These are phyloP conservation scores for Barbus barbus DNA, from an alignment of 2,113 vertebrate species.

Conservation along the genomic window DNA sequence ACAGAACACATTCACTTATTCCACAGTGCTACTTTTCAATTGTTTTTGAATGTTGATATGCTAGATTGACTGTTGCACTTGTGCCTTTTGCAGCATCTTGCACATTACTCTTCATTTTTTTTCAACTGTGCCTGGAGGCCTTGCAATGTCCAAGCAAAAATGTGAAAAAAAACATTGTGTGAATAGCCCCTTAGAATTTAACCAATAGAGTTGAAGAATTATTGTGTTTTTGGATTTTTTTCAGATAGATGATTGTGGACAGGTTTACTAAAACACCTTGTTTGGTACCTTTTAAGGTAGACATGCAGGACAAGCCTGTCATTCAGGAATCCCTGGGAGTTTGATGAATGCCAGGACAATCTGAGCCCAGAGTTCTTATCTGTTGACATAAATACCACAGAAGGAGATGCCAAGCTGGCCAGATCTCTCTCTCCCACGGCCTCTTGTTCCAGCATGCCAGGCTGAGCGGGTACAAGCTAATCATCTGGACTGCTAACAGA, in stretches of 20 bases:
- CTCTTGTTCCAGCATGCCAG: slow-evolving; percentile 6
- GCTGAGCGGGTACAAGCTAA: not conserved
- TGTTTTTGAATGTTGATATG: no score
- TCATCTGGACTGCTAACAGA: not conserved
- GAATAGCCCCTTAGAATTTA: no score
- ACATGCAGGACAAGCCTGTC: not conserved
- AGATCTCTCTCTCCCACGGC: slow-evolving; percentile 27
- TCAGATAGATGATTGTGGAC: not conserved
- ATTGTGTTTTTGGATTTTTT: not conserved
- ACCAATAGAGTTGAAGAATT: not conserved
- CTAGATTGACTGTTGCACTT: no score
- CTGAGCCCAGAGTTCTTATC: slow-evolving; percentile 14
- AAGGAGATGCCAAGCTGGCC: slow-evolving; percentile 27
- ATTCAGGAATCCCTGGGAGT: slow-evolving; percentile 13
- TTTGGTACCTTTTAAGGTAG: slow-evolving; percentile 2
- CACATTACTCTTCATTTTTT: no score
- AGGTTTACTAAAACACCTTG: not conserved
- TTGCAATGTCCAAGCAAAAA: no score
- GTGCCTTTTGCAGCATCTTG: no score
- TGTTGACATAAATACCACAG: slow-evolving; percentile 35
- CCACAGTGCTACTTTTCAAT: not conserved
- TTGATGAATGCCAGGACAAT: slow-evolving; percentile 34
- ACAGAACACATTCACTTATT: not conserved
- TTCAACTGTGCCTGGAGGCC: no score
- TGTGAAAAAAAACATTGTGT: no score